phyloP scores from a whole-genome alignment of 1,140 invertebrate species.

The Halictus rubicundus region DNA sequence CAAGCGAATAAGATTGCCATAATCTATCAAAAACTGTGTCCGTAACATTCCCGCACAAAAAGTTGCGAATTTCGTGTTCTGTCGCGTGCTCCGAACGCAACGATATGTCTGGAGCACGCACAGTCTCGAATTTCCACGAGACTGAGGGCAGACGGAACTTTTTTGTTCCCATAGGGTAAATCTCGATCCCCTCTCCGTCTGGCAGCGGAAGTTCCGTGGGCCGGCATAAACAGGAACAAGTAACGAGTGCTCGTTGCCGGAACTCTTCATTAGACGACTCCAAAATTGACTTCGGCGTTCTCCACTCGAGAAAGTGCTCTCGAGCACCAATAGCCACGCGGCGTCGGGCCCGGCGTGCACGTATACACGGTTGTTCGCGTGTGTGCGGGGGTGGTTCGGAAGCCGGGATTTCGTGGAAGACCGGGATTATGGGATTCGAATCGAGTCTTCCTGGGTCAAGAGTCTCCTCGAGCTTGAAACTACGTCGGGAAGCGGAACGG shows the following conservation, averaged over 20 bases:
- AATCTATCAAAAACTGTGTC: too few relatives aligned
- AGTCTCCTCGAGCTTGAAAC: conserved; percentile 36
- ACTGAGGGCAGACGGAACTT: too few relatives aligned
- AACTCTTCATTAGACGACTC: conserved; percentile 38
- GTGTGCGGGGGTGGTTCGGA: background rate
- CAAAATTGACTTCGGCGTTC: conserved; percentile 44
- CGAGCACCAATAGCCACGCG: conserved; percentile 21
- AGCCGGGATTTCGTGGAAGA: conserved; percentile 27
- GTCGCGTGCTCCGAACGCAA: too few relatives aligned
- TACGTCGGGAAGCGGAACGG: conserved; percentile 2
- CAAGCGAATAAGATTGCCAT: too few relatives aligned
- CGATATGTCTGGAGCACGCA: too few relatives aligned
- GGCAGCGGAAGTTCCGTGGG: background rate
- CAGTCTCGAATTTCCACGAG: too few relatives aligned
- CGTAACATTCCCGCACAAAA: too few relatives aligned
- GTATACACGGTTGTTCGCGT: background rate
- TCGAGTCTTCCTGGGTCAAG: conserved; percentile 44
- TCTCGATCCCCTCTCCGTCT: background rate
- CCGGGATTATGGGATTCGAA: conserved; percentile 44
- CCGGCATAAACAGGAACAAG: conserved; percentile 23
- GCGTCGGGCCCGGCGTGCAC: background rate
- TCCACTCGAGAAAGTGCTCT: conserved; percentile 40
- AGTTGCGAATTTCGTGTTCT: too few relatives aligned
- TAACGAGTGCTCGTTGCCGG: conserved; percentile 33
- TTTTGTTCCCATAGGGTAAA: too few relatives aligned